Evolutionary conservation across 2,797 vertebrate genomes (phyloP).

Genomic region (Sebastes vulpes): DNA sequence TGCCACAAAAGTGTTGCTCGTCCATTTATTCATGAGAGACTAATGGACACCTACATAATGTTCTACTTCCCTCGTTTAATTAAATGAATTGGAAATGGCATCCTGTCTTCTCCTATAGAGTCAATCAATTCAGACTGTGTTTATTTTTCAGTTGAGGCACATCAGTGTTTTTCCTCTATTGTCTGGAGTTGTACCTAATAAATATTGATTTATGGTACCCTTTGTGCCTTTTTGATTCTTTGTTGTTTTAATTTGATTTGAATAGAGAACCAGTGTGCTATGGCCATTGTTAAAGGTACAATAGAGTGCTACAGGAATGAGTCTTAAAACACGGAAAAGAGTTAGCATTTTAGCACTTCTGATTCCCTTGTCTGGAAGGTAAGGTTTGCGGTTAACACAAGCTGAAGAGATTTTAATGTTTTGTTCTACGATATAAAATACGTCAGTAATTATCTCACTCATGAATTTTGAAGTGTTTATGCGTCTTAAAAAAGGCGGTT

Average conservation of each 20-base stretch:
- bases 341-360: too few species aligned
- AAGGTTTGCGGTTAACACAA: too few species aligned
- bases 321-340: too few species aligned
- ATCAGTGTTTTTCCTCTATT: neutral
- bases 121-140: conserved; percentile 4
- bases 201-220: neutral
- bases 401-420: too few species aligned
- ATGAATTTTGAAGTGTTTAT: too few species aligned
- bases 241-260: neutral
- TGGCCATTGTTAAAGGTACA: neutral
- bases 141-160: conserved; percentile 8
- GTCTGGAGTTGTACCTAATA: neutral
- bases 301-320: too few species aligned
- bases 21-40: conserved; percentile 41
- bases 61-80: conserved; percentile 40
- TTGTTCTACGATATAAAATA: too few species aligned
- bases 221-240: neutral
- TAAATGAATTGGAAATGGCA: conserved; percentile 12
- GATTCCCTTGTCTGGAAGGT: too few species aligned
- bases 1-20: conserved; percentile 17
- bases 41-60: conserved; percentile 30
- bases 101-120: neutral
- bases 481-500: too few species aligned
- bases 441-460: too few species aligned
- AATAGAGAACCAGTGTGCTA: neutral